A percentile compares a stretch with the other conserved stretches of the same genome.
Evolutionary conservation across 1,140 invertebrate species (phyloP).

Genomic region (Temnothorax longispinosus): DNA sequence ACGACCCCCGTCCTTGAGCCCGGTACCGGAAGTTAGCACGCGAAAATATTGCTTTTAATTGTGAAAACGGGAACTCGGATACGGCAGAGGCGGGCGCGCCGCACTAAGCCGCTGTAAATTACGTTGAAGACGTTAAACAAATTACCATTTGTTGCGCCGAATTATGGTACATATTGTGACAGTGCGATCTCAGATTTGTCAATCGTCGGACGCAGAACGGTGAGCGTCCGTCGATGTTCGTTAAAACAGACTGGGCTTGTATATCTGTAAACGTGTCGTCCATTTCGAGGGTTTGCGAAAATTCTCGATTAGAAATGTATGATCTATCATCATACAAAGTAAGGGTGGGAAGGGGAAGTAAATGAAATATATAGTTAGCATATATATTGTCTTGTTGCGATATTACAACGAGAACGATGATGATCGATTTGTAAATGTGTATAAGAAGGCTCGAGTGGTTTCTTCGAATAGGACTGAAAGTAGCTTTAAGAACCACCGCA

Average conservation of each 20-base stretch:
- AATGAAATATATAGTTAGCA: neutral
- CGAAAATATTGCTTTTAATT: constrained; percentile 84
- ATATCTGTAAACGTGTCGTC: constrained; percentile 16
- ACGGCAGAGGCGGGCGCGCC: constrained; percentile 27
- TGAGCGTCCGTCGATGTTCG: neutral
- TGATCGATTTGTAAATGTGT: constrained; percentile 26
- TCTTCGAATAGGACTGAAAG: constrained; percentile 12
- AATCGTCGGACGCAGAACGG: neutral
- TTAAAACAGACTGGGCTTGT: neutral
- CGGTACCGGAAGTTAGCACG: constrained; percentile 83
- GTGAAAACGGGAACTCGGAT: constrained; percentile 55
- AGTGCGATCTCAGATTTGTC: constrained; percentile 21
- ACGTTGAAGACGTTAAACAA: constrained; percentile 35
- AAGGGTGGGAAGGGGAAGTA: neutral
- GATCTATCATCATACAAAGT: neutral
- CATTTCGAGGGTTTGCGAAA: neutral
- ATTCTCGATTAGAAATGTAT: constrained; percentile 30
- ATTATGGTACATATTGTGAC: neutral
- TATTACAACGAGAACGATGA: neutral
- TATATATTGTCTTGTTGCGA: neutral
- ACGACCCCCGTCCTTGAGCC: constrained; percentile 82
- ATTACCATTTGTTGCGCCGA: neutral
- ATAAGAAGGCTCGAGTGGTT: constrained; percentile 2
- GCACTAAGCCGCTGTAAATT: constrained; percentile 54
- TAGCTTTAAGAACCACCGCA: constrained; percentile 25